Evolutionary conservation across 1,140 invertebrate genomes (phyloP), one percentile per base, ranked within the genome.

Genomic region (Andrena cerasifolii): DNA sequence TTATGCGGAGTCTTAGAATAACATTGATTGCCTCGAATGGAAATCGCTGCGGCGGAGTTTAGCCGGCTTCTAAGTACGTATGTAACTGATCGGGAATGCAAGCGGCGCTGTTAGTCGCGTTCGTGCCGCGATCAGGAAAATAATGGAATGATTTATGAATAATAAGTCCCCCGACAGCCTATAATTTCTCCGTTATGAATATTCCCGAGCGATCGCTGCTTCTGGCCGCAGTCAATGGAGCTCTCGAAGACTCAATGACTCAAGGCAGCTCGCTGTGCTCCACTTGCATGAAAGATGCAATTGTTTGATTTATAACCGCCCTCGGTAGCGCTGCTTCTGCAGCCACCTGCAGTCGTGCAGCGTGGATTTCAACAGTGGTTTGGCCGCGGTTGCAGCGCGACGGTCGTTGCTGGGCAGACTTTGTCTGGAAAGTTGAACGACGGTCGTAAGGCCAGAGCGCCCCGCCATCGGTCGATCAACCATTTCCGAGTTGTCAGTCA

Each of bases 401-500:
- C 5, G 18, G 45, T n/a, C 45, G 45, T 49, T 49, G 3, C 16
- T 49, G 3, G 49, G 1, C 26, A 1, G 5, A 10, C n/a, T 58
- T 58, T 58, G 26, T 58, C 14, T 56, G 6, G 26, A 28, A 5
- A 10, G 40, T 21, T 12, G n/a, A 12, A 47, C 63, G 73, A n/a
- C 12, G 18, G 36, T 40, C 28, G 24, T 21, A 47, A 72, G 71
- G 73, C 10, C 63, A 24, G 28, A 24, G 56, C n/a, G n/a, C 63
- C 65, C 33, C 66, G 75, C 53, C 65, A 51, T 59, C 68, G 45
- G 47, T 70, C 49, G 36, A 78, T 61, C 66, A 61, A 36, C 75
- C 56, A 61, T 70, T 71, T 70, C 67, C 74, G 74, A 58, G 63
- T 14, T 58, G 65, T 67, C 65, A 67, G 21, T 67, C 65, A 53